Evolutionary conservation across 2,797 vertebrate species (phyloP), one percentile per base, ranked within the genome.

Genomic region (Crotalus adamanteus): DNA sequence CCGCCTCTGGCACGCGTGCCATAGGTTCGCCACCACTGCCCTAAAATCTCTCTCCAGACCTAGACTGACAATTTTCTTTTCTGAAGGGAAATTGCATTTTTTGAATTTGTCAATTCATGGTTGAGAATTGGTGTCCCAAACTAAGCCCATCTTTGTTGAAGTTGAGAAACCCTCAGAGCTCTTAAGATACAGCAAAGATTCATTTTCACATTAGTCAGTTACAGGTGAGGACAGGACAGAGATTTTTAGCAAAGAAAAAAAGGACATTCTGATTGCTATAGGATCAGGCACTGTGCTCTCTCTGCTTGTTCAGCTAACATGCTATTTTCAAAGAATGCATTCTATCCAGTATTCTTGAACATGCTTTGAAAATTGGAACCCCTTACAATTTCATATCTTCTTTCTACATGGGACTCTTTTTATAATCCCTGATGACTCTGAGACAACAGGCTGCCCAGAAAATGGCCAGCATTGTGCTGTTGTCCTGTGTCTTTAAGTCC

Each of bases 281-380:
- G 91, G 95, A 96, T 96, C 95, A 97, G 97, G 97, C 96, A 96
- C 94, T 73, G 89, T 92, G 91, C 94, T 97, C 93, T 96, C 97
- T 97, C 96, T 96, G 94, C 96, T 96, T 95, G 94, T 91, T 59
- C 97, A 95, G 95, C 87, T 95, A 96, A 90, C 94, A 95, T 94
- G 86, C 94, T 94, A 94, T 93, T 97, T 97, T 94, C 94, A 94
- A 91, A 91, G 91, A 93, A 94, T 96, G 94, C 96, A 96, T 96
- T 96, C 95, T 96, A 95, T 91, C 91, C 83, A 83, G 94, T 94
- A 94, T 86, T 89, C 93, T 96, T 93, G 94, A 95, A 96, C 96
- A 95, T 96, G 93, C 94, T 96, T 93, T 93, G 92, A 94, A 86
- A 94, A 90, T 92, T 96, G 89, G 93, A 95, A 95, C 94, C 93